Evolutionary conservation across 2,888 invertebrate genomes (phyloP).

Genomic region (Schizaphis graminum): DNA sequence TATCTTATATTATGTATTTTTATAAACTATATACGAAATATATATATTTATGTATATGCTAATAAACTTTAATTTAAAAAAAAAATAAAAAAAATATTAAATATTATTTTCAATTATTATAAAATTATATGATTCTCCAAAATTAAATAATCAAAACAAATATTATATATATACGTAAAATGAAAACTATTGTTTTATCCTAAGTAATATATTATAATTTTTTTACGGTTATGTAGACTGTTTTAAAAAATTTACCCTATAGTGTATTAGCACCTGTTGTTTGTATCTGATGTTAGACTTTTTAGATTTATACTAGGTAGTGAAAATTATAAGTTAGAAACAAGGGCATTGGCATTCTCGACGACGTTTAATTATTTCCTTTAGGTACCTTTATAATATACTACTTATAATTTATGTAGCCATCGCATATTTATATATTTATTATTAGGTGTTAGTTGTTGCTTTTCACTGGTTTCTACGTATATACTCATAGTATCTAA

Average conservation of each 20-base stretch:
- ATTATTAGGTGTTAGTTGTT: conserved; percentile 36
- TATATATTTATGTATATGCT: neutral
- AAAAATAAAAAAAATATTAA: neutral
- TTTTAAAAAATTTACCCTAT: neutral
- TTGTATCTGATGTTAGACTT: neutral
- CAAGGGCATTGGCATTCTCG: neutral
- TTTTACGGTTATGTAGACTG: neutral
- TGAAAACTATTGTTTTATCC: neutral
- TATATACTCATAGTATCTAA: neutral
- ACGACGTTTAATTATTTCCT: neutral
- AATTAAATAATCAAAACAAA: neutral
- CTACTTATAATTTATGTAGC: neutral
- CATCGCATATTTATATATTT: neutral
- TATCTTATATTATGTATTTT: neutral
- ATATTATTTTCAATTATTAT: neutral
- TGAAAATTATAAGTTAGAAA: conserved; percentile 31
- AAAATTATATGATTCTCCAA: neutral
- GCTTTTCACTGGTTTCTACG: neutral
- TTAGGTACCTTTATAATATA: neutral
- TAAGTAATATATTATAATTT: neutral
- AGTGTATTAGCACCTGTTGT: neutral
- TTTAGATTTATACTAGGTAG: neutral
- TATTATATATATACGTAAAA: neutral
- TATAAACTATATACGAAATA: neutral
- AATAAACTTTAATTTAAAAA: neutral